phyloP scores from a whole-genome alignment of 2,113 vertebrate species.

The Myodes glareolus region DNA sequence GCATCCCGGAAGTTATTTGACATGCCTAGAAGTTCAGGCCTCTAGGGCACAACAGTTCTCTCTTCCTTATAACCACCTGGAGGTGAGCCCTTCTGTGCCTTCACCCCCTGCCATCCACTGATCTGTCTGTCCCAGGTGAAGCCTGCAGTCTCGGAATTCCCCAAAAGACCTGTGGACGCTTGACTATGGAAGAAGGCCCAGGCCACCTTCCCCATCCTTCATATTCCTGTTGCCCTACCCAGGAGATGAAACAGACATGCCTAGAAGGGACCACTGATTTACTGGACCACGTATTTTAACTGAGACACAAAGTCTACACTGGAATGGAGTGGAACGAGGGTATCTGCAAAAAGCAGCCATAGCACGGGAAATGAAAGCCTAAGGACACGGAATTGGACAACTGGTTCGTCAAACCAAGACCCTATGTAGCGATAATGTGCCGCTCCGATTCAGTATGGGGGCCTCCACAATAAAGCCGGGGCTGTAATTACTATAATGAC shows the following conservation, averaged over 20 bases:
- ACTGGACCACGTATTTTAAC: conserved; percentile 49
- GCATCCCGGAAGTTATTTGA: not conserved
- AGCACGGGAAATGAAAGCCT: not conserved
- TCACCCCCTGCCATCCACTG: not conserved
- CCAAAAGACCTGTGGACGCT: not conserved
- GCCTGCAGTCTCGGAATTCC: not conserved
- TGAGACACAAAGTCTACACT: conserved; percentile 43
- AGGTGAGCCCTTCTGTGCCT: not conserved
- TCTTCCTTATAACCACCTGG: not conserved
- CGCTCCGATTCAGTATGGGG: conserved; percentile 75
- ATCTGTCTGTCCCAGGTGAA: not conserved
- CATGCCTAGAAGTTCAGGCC: not conserved
- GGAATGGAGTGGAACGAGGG: conserved; percentile 46
- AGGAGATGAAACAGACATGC: conserved; percentile 39
- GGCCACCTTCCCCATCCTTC: not conserved
- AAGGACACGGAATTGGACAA: conserved; percentile 40
- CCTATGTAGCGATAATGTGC: conserved; percentile 71
- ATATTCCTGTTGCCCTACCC: not conserved
- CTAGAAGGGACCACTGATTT: not conserved
- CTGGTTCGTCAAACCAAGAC: conserved; percentile 75
- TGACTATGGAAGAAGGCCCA: not conserved
- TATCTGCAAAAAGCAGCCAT: conserved; percentile 28
- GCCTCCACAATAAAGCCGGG: conserved; percentile 83
- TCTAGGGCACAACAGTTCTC: not conserved
- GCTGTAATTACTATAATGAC: conserved; percentile 87